These are phyloP conservation scores for Phasia obesa DNA, from an alignment of 2,888 invertebrate species.

Conservation along the genomic window DNA sequence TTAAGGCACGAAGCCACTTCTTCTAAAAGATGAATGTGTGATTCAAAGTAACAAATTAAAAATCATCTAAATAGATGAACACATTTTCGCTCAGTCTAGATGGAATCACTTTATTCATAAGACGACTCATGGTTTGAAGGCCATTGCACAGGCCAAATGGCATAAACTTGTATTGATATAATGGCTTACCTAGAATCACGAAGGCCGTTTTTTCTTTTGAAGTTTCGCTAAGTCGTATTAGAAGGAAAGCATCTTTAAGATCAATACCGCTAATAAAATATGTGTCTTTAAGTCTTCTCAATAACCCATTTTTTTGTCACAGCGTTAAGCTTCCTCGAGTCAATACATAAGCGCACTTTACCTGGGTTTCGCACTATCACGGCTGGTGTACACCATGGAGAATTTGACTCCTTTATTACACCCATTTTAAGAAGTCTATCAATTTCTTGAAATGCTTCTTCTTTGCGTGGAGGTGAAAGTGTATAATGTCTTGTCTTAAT, in stretches of 20 bases:
- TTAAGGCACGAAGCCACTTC: constrained; percentile 20
- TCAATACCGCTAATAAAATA: constrained; percentile 44
- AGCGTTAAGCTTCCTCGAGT: constrained; percentile 47
- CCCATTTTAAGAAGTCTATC: constrained; percentile 23
- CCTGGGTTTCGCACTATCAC: constrained; percentile 51
- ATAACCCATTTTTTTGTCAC: constrained; percentile 44
- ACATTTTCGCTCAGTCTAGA: constrained; percentile 44
- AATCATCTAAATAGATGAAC: constrained; percentile 55
- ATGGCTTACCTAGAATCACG: constrained; percentile 29
- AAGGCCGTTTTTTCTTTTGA: constrained; percentile 4
- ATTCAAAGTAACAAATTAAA: constrained; percentile 37
- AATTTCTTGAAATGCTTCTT: constrained; percentile 27
- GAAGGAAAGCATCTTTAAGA: constrained; percentile 11
- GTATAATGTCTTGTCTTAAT: constrained; percentile 44
- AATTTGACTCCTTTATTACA: constrained; percentile 46
- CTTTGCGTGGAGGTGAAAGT: constrained; percentile 20
- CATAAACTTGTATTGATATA: constrained; percentile 59
- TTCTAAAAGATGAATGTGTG: constrained; percentile 6
- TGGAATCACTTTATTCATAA: constrained; percentile 54
- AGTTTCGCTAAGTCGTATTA: constrained; percentile 8
- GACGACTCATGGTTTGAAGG: constrained; percentile 55
- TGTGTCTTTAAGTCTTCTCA: constrained; percentile 55
- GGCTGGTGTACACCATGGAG: constrained; percentile 26
- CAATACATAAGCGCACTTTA: constrained; percentile 50
- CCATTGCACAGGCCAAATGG: constrained; percentile 44